These are phyloP conservation scores for Euthynnus affinis DNA, from an alignment of 2,797 vertebrate species.

Conservation along the genomic window DNA sequence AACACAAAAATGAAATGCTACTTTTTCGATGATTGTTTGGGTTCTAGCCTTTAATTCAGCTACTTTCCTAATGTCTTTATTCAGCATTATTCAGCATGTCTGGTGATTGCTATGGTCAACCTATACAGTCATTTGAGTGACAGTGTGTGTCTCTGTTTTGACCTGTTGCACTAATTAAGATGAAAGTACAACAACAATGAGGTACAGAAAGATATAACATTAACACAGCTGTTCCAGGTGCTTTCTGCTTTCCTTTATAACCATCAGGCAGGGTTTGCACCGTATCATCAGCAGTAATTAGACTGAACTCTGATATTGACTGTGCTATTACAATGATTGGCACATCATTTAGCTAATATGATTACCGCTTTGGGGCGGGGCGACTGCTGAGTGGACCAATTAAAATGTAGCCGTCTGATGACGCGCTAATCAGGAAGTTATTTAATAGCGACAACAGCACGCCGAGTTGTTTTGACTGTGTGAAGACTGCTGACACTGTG, in stretches of 20 bases:
- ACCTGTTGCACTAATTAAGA: not conserved
- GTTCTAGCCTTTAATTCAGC: too few relatives aligned
- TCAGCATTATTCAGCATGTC: too few relatives aligned
- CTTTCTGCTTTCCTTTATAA: too few relatives aligned
- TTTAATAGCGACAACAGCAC: slow-evolving; percentile 35
- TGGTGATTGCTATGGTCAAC: too few relatives aligned
- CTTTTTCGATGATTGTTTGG: too few relatives aligned
- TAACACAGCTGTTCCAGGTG: too few relatives aligned
- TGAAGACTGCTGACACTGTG: fast-evolving
- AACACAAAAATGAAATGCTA: too few relatives aligned
- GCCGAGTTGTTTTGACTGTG: not conserved
- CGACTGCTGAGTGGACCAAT: slow-evolving; percentile 52
- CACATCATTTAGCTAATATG: slow-evolving; percentile 32
- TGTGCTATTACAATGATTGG: slow-evolving; percentile 44
- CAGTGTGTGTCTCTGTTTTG: not conserved
- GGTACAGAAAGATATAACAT: not conserved
- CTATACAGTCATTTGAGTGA: too few relatives aligned
- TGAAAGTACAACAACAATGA: too few relatives aligned
- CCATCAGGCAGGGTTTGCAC: not conserved
- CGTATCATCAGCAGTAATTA: not conserved
- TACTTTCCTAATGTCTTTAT: too few relatives aligned
- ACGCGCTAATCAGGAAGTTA: slow-evolving; percentile 62
- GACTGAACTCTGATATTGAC: not conserved
- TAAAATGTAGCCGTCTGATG: not conserved
- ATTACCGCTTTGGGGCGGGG: slow-evolving; percentile 23